phyloP scores from a whole-genome alignment of 2,888 invertebrate species.

The Anodontia alba region DNA sequence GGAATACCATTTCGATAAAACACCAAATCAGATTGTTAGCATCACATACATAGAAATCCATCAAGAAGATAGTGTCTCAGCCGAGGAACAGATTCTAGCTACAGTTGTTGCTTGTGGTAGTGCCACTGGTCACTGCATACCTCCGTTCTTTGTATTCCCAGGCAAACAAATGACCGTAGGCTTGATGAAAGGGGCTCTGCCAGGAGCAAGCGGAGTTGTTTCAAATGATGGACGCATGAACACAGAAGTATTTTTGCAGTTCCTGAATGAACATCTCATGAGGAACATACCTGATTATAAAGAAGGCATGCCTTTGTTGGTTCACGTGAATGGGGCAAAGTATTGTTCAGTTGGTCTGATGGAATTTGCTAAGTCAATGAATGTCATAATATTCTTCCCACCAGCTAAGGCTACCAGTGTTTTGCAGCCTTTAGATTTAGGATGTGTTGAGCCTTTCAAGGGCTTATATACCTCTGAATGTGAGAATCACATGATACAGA shows the following conservation, averaged over 20 bases:
- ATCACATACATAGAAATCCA: constrained; percentile 3
- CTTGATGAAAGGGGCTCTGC: background rate
- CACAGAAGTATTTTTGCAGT: background rate
- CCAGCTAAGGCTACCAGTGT: constrained; percentile 8
- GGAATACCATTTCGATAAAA: background rate
- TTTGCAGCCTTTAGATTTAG: background rate
- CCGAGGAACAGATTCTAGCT: constrained; percentile 4
- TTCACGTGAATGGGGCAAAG: constrained; percentile 7
- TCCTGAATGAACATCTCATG: background rate
- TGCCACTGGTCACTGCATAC: background rate
- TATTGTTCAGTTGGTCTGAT: constrained; percentile 6
- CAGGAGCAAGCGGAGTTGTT: background rate
- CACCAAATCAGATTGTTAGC: background rate
- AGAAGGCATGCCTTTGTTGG: background rate
- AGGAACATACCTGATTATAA: constrained; percentile 6
- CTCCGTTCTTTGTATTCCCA: constrained; percentile 5
- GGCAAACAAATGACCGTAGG: background rate
- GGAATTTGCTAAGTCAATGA: background rate
- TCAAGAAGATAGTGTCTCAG: background rate
- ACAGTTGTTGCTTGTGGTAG: background rate
- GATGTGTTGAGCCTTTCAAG: constrained; percentile 10
- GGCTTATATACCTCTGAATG: background rate
- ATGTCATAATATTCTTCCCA: background rate
- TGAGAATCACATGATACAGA: constrained; percentile 2
- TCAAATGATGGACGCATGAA: background rate